Base-by-base conservation (phyloP, 2,888 invertebrate genomes). In the Drosophila eohydei region DNA sequence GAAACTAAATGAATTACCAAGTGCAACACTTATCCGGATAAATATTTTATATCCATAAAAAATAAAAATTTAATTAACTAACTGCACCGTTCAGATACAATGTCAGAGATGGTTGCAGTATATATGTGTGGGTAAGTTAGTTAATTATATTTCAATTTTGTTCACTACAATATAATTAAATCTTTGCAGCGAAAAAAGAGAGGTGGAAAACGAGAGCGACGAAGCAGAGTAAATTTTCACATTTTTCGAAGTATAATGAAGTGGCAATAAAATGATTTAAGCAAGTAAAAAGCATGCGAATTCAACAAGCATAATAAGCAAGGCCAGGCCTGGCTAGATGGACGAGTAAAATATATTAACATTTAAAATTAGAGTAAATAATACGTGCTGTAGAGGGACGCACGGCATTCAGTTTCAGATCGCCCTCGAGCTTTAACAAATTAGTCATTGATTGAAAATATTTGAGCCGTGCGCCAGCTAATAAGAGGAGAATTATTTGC, bases 401-500 rank as follows among this genome's bases (percentile, higher is more conserved):
- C 2, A 11, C 8, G 9, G 11, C 12, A 11, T 0, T 1, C 3
- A 5, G 11, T 12, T 30, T 14, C 9, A 34, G 34, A 3, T 38
- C 11, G 46, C 14, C 52, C 44, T 30, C 9, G 26, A 48, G 51
- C 63, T 30, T n/a, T 40, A 26, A 14, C n/a, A 40, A 55, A 61
- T 48, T 78, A 61, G 70, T 50, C 68, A 82, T 70, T 83, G 81
- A 84, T 84, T 71, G 71, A 79, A 87, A 86, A 63, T 74, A 76
- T 87, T 68, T 70, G 66, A 69, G 51, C 63, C 79, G 43, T 56
- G 59, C 63, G 12, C 52, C 52, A 54, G 75, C 81, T 86, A 78
- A 86, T 86, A 86, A 77, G 68, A 71, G 69, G 52, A 61, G 71
- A 83, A 89, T 88, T 89, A 81, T 83, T 85, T 89, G 70, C 84